Base-by-base conservation (phyloP, 2,797 vertebrate species). In the Merluccius polli region DNA sequence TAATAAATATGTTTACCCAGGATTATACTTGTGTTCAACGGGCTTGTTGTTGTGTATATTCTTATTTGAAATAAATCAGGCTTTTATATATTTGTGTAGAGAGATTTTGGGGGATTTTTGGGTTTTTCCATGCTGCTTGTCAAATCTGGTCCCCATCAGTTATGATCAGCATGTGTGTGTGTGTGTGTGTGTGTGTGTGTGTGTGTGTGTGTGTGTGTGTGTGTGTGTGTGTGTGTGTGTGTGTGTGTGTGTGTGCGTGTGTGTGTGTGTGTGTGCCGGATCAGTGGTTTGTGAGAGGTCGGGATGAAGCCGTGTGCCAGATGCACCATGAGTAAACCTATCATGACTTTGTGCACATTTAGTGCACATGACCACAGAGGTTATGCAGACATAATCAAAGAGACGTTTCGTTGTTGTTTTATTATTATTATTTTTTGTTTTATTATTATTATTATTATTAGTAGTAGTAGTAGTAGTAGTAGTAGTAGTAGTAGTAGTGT, bases 131-230 rank as follows among this genome's bases (percentile, higher is more conserved):
- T 73, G 75, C 18, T 16, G 29, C 77, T 59, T 85, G 83, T 88
- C 86, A 83, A 67, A 81, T 85, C 77, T 30, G n/a, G 44, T 87
- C 75, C 79, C 78, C n/a, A n/a, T n/a, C n/a, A n/a, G n/a, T n/a
- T n/a, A n/a, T n/a, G n/a, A 73, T 88, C 89, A 88, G 75, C 73
- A 36, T 31, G 83, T 76, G 72, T 0, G 12, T 77, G 72, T 71
- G 33, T 31, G 27, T 72, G 27, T 30, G 38, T 1, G 38, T 33
- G 30, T 21, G 38, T 4, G 38, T 38, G 30, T 8, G 35, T 10
- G 27, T 24, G 69, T 24, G 33, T 27, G 74, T 59, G 52, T 59
- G 44, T 59, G 52, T 59, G 52, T 59, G 52, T 21, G 9, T 59
- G 52, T 67, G 36, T 38, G 4, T 38, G 36, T 38, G 36, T 38